Conservation (phyloP, 2,113 vertebrate genomes). For the Balaenoptera acutorostrata region DNA sequence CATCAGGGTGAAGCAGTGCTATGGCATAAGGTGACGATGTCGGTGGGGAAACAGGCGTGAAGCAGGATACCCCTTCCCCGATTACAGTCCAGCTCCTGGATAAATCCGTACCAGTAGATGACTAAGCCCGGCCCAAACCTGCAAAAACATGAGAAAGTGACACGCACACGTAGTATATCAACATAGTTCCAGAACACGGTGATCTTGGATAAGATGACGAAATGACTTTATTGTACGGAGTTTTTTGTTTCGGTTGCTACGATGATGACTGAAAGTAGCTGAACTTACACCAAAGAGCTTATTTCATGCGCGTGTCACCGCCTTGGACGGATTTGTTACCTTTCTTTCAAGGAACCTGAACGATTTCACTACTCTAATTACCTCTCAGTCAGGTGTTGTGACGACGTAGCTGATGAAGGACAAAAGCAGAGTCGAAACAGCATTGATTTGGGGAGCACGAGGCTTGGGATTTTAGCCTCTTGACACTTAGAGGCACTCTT, state of each 20-base stretch:
- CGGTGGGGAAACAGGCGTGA: slow-evolving; percentile 94
- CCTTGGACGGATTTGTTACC: neutral
- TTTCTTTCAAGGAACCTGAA: neutral
- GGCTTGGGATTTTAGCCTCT: neutral
- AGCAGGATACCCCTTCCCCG: slow-evolving; percentile 95
- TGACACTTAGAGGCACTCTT: neutral
- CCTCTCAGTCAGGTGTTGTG: neutral
- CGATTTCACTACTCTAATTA: too few relatives aligned
- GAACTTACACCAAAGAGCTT: neutral
- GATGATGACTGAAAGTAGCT: neutral
- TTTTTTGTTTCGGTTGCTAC: neutral
- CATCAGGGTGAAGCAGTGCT: slow-evolving; percentile 73
- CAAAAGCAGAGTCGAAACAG: neutral
- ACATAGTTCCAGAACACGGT: neutral
- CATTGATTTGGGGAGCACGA: accelerated
- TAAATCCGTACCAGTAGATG: slow-evolving; percentile 99
- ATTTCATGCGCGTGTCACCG: neutral
- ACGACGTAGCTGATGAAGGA: neutral
- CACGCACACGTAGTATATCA: accelerated
- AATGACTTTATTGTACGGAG: neutral
- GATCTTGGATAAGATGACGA: neutral
- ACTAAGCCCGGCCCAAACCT: slow-evolving; percentile 98
- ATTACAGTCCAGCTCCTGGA: slow-evolving; percentile 95
- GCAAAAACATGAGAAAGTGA: slow-evolving; percentile 24
- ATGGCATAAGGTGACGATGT: slow-evolving; percentile 91